These are phyloP conservation scores for Beris morrisii DNA, from an alignment of 2,888 invertebrate genomes.

Conservation along the genomic window DNA sequence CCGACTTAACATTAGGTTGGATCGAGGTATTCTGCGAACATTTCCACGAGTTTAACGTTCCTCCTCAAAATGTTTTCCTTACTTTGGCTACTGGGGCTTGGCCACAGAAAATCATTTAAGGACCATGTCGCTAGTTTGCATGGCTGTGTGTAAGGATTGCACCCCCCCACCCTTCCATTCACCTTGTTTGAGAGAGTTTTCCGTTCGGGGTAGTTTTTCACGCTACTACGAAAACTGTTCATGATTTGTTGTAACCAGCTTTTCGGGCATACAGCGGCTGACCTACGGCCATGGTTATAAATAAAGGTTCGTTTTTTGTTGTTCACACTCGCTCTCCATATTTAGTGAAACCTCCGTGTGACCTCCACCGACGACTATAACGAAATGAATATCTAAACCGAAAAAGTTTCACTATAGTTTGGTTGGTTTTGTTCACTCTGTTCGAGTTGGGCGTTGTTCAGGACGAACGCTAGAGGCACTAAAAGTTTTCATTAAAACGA, in stretches of 20 bases:
- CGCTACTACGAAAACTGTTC: neutral
- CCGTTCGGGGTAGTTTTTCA: neutral
- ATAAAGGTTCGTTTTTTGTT: neutral
- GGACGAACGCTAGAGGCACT: too few species aligned
- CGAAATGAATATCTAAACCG: slow-evolving; percentile 10
- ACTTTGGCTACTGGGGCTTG: neutral
- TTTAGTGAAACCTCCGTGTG: neutral
- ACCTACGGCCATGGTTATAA: neutral
- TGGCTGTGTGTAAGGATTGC: too few species aligned
- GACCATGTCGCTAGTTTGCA: too few species aligned
- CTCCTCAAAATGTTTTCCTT: neutral
- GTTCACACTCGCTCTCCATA: neutral
- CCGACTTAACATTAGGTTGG: neutral
- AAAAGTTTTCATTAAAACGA: neutral
- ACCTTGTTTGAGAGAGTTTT: neutral
- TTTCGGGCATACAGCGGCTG: slow-evolving; percentile 8
- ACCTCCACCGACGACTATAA: neutral
- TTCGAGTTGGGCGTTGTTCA: too few species aligned
- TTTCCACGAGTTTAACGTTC: neutral
- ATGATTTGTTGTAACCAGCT: slow-evolving; percentile 7
- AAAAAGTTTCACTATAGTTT: slow-evolving; percentile 1
- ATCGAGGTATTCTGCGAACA: neutral
- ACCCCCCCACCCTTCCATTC: too few species aligned
- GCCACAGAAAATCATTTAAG: too few species aligned
- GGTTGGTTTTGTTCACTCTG: neutral